A percentile compares a stretch with the other conserved stretches of the same genome.
Evolutionary conservation across 2,113 vertebrate genomes (phyloP).

Genomic region (Catharus minimus): DNA sequence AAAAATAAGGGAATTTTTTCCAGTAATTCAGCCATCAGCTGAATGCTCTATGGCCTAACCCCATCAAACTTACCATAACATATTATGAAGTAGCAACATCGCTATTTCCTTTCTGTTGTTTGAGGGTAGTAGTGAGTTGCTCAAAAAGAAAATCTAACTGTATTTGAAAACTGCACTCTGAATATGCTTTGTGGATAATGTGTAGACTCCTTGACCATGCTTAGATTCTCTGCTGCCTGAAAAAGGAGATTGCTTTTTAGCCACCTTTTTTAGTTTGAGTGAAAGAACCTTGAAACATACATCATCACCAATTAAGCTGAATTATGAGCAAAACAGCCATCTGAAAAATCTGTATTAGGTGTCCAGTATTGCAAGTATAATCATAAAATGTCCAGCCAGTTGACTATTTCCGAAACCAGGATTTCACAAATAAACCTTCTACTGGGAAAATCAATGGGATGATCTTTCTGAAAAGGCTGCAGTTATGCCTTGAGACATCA

Average conservation of each 20-base stretch:
- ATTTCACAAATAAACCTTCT: background rate
- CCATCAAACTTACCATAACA: background rate
- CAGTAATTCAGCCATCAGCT: background rate
- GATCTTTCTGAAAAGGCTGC: background rate
- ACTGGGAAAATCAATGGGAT: background rate
- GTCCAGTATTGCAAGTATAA: background rate
- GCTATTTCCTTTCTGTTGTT: background rate
- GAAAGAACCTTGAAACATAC: background rate
- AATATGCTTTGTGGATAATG: background rate
- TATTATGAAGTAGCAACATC: background rate
- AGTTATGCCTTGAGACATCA: background rate
- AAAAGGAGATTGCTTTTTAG: background rate
- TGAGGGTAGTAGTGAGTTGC: background rate
- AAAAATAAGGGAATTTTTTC: background rate
- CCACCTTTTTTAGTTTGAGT: background rate
- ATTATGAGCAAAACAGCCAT: accelerated
- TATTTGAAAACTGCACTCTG: background rate
- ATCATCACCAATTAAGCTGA: background rate
- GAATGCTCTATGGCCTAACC: background rate
- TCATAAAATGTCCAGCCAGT: background rate
- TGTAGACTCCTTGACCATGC: background rate
- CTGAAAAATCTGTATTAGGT: background rate
- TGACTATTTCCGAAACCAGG: background rate
- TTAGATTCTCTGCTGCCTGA: background rate
- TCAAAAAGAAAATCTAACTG: background rate